A percentile compares a stretch with the other conserved stretches of the same genome.
These are phyloP conservation scores for Acanthaster planci DNA, from an alignment of 35 echinoderm and acorn worm species.

Conservation along the genomic window DNA sequence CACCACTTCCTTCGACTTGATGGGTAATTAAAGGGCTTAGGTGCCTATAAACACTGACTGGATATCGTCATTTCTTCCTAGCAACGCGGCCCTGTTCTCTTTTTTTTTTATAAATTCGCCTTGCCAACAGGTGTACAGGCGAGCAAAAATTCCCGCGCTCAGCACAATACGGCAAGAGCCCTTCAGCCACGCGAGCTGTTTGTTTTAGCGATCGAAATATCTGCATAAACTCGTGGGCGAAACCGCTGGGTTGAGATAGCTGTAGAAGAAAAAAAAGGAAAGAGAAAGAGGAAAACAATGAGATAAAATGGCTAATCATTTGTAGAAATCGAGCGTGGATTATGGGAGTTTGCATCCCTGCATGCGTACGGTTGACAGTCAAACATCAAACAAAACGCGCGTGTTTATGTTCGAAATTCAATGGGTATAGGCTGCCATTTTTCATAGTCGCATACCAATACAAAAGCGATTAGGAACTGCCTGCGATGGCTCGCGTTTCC, in stretches of 20 bases:
- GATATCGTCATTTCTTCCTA: neutral
- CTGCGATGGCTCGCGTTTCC: too few species aligned
- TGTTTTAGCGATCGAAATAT: constrained; percentile 29
- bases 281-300: too few species aligned
- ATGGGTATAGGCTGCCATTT: neutral
- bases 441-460: constrained; percentile 14
- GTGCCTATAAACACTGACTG: neutral
- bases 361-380: neutral
- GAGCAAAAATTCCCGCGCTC: neutral
- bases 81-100: neutral
- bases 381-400: constrained; percentile 6
- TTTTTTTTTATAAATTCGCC: neutral
- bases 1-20: neutral
- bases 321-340: constrained; percentile 20
- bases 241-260: neutral
- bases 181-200: constrained; percentile 21
- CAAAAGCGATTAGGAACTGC: neutral
- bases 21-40: constrained; percentile 8
- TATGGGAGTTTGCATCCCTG: neutral
- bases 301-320: neutral
- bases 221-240: constrained; percentile 13
- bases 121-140: neutral
- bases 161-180: neutral
- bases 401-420: neutral
- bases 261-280: too few species aligned